phyloP scores from a whole-genome alignment of 2,113 vertebrate species.

The Rhea americana region DNA sequence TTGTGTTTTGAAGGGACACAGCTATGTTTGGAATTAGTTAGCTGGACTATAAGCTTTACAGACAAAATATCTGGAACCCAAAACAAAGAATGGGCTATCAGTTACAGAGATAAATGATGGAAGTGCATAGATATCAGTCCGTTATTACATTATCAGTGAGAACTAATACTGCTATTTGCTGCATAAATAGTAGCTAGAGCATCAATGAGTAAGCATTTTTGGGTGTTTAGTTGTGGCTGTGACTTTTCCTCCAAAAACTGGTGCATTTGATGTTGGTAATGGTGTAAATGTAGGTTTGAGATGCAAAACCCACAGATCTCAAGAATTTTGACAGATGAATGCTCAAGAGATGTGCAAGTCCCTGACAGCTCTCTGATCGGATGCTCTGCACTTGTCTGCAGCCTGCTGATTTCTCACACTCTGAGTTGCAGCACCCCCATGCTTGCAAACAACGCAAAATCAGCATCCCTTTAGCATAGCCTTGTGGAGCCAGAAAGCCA shows the following conservation, averaged over 20 bases:
- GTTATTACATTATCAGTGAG: rapidly evolving
- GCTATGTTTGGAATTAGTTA: rapidly evolving
- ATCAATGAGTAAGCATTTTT: background rate
- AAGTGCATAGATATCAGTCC: background rate
- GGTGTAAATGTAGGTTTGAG: background rate
- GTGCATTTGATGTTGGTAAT: rapidly evolving
- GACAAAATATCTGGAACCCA: too few species aligned
- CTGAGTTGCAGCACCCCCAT: background rate
- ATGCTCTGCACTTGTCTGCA: background rate
- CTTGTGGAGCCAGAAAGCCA: background rate
- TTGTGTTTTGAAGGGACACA: background rate
- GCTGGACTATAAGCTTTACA: background rate
- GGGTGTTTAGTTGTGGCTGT: background rate
- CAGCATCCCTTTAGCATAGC: background rate
- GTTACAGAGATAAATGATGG: background rate
- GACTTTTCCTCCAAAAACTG: background rate
- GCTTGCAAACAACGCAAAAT: background rate
- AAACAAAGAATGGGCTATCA: background rate
- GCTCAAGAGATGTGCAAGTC: background rate
- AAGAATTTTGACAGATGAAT: background rate
- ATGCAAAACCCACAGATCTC: background rate
- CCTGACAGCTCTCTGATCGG: background rate
- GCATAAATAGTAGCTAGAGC: background rate
- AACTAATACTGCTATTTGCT: background rate
- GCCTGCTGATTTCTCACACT: background rate